These are phyloP conservation scores for Acanthococcus lagerstroemiae DNA, from an alignment of 2,888 invertebrate genomes.

Conservation along the genomic window DNA sequence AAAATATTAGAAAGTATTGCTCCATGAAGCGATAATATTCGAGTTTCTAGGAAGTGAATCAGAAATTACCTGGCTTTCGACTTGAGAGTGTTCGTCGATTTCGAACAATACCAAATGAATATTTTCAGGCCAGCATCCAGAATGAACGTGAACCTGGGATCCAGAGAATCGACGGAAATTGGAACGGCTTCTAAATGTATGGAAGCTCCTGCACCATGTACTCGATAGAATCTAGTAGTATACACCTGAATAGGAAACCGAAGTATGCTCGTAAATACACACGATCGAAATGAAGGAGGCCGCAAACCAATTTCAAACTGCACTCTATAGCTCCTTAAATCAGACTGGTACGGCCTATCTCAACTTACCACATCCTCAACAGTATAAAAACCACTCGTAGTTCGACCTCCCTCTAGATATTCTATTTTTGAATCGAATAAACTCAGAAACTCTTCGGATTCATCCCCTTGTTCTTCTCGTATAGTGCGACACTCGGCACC, in stretches of 20 bases:
- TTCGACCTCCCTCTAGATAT: constrained; percentile 96
- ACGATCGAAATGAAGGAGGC: not conserved
- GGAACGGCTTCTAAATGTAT: constrained; percentile 84
- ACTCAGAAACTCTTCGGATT: constrained; percentile 87
- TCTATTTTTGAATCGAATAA: constrained; percentile 83
- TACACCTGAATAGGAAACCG: constrained; percentile 54
- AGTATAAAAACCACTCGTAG: constrained; percentile 92
- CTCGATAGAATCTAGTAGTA: constrained; percentile 72
- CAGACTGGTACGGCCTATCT: not conserved
- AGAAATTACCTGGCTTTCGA: constrained; percentile 54
- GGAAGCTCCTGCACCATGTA: constrained; percentile 71
- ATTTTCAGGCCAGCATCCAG: constrained; percentile 77
- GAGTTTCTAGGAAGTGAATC: not conserved
- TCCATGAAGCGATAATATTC: no score
- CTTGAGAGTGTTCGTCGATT: constrained; percentile 76
- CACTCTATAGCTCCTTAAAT: not conserved
- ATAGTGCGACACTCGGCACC: constrained; percentile 90
- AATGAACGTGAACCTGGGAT: constrained; percentile 84
- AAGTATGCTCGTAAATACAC: not conserved
- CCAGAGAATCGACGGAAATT: constrained; percentile 60
- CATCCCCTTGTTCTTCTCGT: constrained; percentile 94
- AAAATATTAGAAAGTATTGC: not conserved
- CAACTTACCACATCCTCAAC: constrained; percentile 72
- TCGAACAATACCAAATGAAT: constrained; percentile 83
- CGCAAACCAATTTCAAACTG: not conserved